A percentile compares a stretch with the other conserved stretches of the same genome.
These are phyloP conservation scores for Eupithecia subumbrata DNA, from an alignment of 2,888 invertebrate genomes.

Conservation along the genomic window DNA sequence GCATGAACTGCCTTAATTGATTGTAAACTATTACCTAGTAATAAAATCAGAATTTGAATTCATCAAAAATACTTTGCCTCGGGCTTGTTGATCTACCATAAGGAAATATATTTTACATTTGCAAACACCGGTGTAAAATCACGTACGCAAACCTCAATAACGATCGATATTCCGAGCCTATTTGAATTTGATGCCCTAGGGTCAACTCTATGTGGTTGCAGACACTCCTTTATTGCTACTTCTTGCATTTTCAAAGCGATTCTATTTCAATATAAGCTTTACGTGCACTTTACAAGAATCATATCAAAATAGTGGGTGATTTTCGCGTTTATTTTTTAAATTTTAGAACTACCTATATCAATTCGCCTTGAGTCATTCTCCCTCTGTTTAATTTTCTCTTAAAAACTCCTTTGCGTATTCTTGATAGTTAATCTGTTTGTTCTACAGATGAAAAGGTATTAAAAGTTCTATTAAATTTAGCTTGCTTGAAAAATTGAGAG, in stretches of 20 bases:
- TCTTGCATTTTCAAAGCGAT: background rate
- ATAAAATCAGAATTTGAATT: background rate
- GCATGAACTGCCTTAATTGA: background rate
- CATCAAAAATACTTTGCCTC: background rate
- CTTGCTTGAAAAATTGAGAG: background rate
- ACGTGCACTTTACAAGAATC: background rate
- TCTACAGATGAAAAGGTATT: background rate
- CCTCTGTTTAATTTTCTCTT: background rate
- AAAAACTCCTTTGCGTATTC: background rate
- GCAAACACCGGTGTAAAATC: conserved; percentile 15
- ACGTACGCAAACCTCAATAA: conserved; percentile 21
- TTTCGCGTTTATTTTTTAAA: background rate
- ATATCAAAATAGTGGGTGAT: background rate
- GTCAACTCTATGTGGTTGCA: conserved; percentile 54
- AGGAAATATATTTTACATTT: conserved; percentile 4
- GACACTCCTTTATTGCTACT: conserved; percentile 3
- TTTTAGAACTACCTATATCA: background rate
- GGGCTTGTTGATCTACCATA: background rate
- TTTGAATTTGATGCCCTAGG: conserved; percentile 61
- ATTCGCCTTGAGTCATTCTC: background rate
- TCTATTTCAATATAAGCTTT: conserved; percentile 14
- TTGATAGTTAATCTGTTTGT: background rate
- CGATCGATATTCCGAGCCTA: conserved; percentile 45
- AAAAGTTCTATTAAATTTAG: background rate
- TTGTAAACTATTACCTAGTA: background rate